phyloP scores from a whole-genome alignment of 2,888 invertebrate species.

The Cancer borealis region DNA sequence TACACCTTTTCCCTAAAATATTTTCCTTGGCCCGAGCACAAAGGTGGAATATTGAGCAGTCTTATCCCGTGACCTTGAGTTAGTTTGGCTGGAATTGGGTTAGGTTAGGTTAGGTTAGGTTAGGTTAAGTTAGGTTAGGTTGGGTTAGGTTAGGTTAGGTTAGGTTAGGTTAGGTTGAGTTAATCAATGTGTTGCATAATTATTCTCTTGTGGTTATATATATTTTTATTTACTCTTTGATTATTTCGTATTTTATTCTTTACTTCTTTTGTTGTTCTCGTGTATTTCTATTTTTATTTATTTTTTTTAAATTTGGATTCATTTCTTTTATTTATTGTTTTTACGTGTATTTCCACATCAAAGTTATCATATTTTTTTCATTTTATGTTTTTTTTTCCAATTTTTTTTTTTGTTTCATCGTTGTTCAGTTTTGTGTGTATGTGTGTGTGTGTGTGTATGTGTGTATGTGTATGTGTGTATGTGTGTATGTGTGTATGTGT shows the following conservation, averaged over 20 bases:
- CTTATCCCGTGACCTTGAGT: neutral
- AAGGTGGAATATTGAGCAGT: neutral
- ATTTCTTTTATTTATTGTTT: neutral
- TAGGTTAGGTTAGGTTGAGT: no score
- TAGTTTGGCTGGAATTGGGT: no score
- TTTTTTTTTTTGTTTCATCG: neutral
- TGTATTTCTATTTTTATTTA: neutral
- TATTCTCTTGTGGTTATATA: neutral
- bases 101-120: no score
- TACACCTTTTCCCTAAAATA: conserved; percentile 13
- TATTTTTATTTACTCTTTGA: neutral
- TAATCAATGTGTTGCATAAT: neutral
- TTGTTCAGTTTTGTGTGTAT: neutral
- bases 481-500: no score
- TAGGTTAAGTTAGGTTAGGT: no score
- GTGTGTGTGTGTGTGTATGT: neutral
- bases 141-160: no score
- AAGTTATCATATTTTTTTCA: neutral
- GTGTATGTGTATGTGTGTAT: no score
- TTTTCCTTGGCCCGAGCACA: neutral
- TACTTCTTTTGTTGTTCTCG: neutral
- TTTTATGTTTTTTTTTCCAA: neutral
- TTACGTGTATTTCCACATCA: neutral
- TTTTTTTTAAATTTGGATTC: neutral
- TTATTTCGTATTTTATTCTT: neutral